Evolutionary conservation across 2,113 vertebrate genomes (phyloP).

Genomic region (Cardinalis cardinalis): DNA sequence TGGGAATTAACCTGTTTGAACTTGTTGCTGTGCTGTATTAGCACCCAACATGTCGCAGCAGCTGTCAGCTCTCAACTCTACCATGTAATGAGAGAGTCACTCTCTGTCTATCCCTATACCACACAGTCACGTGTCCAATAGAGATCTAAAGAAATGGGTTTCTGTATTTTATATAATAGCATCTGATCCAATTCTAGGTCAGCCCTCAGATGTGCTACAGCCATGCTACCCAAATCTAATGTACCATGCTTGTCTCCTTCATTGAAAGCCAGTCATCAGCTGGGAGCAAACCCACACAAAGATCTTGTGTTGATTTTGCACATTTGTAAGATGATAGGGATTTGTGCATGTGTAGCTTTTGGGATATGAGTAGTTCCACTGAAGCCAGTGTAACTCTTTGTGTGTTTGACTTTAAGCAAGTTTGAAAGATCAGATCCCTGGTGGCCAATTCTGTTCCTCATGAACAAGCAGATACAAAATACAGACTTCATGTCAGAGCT

Average conservation of each 20-base stretch:
- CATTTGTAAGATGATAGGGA: background rate
- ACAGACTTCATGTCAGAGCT: background rate
- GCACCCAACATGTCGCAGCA: background rate
- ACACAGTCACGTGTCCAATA: background rate
- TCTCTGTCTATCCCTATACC: background rate
- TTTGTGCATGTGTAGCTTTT: background rate
- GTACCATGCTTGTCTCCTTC: background rate
- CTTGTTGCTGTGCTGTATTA: background rate
- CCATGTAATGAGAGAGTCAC: background rate
- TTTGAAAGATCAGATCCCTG: conserved; percentile 38
- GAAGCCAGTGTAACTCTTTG: background rate
- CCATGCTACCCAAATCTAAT: background rate
- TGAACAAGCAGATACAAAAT: conserved; percentile 28
- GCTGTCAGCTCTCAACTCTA: background rate
- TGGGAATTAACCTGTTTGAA: background rate
- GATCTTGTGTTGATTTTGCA: background rate
- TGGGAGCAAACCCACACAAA: background rate
- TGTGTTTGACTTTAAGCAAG: conserved; percentile 16
- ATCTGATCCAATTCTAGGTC: background rate
- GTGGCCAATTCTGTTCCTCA: conserved; percentile 17
- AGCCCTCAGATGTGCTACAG: background rate
- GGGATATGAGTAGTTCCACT: background rate
- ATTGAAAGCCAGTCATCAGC: background rate
- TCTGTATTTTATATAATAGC: background rate
- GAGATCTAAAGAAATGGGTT: background rate